Evolutionary conservation across 2,888 invertebrate genomes (phyloP).

Genomic region (Drosophila mimetica): DNA sequence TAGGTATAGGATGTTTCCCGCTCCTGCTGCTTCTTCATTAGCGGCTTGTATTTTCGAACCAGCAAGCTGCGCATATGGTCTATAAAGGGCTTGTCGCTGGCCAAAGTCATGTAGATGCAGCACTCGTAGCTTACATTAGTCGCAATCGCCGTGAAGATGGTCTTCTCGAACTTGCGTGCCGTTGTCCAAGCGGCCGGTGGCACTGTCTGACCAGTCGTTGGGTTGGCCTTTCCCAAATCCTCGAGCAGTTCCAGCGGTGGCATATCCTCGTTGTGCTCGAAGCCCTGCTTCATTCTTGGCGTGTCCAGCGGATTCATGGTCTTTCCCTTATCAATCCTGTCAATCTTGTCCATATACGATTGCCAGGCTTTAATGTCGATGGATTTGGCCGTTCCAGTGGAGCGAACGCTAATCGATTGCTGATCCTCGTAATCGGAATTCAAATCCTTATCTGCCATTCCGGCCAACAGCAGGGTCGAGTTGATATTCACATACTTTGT

Average conservation of each 20-base stretch:
- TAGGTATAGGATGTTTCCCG: conserved; percentile 13
- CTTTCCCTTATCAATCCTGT: neutral
- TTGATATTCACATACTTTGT: conserved; percentile 88
- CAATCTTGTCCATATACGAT: neutral
- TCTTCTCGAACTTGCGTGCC: conserved; percentile 85
- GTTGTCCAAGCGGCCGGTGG: conserved; percentile 86
- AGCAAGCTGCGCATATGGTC: conserved; percentile 86
- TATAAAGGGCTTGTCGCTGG: conserved; percentile 81
- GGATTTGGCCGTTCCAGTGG: neutral
- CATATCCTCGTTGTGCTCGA: conserved; percentile 47
- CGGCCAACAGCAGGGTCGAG: conserved; percentile 87
- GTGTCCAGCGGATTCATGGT: neutral
- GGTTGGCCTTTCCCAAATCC: conserved; percentile 32
- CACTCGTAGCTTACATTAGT: conserved; percentile 88
- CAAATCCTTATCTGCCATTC: conserved; percentile 85
- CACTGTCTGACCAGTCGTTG: conserved; percentile 30
- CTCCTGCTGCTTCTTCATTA: conserved; percentile 16
- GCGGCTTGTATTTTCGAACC: conserved; percentile 83
- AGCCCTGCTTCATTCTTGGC: neutral
- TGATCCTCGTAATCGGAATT: neutral
- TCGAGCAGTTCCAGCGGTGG: conserved; percentile 46
- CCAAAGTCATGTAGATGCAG: conserved; percentile 84
- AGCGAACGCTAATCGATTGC: neutral
- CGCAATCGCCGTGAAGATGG: conserved; percentile 86
- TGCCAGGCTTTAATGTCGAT: neutral